Base-by-base conservation (phyloP, 53 echinoderm and acorn worm genomes). In the Mesocentrotus franciscanus region DNA sequence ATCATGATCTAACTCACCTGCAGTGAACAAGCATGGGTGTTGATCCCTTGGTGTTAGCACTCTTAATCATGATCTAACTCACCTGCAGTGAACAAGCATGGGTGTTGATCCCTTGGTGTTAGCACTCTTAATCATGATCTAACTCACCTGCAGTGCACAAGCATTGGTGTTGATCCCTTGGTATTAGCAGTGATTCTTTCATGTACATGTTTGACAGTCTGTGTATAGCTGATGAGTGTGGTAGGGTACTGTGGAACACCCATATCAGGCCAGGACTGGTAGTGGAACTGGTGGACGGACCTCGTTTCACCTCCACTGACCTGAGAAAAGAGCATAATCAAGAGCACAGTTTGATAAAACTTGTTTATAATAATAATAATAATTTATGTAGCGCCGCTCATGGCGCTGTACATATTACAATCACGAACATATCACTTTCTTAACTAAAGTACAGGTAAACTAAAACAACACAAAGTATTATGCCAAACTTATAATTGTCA, bases 51-150 rank as follows among this genome's bases (percentile, higher is more conserved):
- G 95, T 92, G 20, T 78, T 55, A 24, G 81, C 96, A 1, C n/a
- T n/a, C n/a, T n/a, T n/a, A n/a, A n/a, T n/a, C n/a, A 49, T 49
- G 49, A 49, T 49, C 56, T 17, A 9, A 79, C 95, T 35, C 70
- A 98, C 97, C 98, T 98, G 97, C 98, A 98, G 56, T 98, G 98
- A 1, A 96, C 96, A 62, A 97, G 75, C 26, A 96, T 79, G 17
- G 97, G 97, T 83, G 96, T 90, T 1, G 66, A 24, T 11, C 97
- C 95, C 57, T 58, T 32, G 0, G 95, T 92, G 20, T 78, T 55
- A 24, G 81, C 49, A 49, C 6, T 49, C 49, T 49, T 49, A 49
- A 49, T 49, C 49, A 49, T 49, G 49, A 49, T 49, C 56, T 17
- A 9, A 79, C 95, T 35, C 70, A 98, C 97, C 98, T 98, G 97